phyloP scores from a whole-genome alignment of 1,140 invertebrate species.

The Aphelenchoides avenae region DNA sequence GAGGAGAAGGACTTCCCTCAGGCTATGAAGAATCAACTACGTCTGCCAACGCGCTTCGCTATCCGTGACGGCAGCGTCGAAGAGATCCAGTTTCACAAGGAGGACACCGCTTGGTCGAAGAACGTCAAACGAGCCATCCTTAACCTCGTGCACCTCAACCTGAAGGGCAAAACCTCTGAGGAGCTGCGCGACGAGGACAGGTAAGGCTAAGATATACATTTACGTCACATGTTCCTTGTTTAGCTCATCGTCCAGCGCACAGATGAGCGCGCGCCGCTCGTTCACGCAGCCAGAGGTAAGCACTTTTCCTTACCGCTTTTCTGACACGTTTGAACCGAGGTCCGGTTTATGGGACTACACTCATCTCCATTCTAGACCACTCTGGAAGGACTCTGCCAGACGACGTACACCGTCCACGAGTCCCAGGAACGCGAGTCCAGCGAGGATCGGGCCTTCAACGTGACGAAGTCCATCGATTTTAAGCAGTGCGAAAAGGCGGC shows the following conservation, averaged over 20 bases:
- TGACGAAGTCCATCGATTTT: slow-evolving; percentile 56
- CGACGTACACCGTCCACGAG: slow-evolving; percentile 4
- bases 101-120: slow-evolving; percentile 9
- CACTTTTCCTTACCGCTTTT: too few relatives aligned
- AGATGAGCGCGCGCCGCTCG: too few relatives aligned
- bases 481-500: slow-evolving; percentile 44
- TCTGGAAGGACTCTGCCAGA: slow-evolving; percentile 11
- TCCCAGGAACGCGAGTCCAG: background rate
- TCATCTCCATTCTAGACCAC: too few relatives aligned
- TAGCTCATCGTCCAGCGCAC: too few relatives aligned
- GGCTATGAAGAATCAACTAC: slow-evolving; percentile 3
- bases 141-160: slow-evolving; percentile 18
- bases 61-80: slow-evolving; percentile 14
- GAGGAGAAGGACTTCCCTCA: background rate
- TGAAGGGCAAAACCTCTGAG: background rate
- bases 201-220: too few relatives aligned
- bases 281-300: too few relatives aligned
- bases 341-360: too few relatives aligned
- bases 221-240: too few relatives aligned
- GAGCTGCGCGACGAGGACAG: background rate
- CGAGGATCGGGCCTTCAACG: too few relatives aligned
- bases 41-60: slow-evolving; percentile 3
- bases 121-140: slow-evolving; percentile 19
- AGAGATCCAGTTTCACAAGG: slow-evolving; percentile 1
- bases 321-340: too few relatives aligned